Percentiles rank a stretch among this genome's conserved stretches.
phyloP scores from a whole-genome alignment of 2,888 invertebrate species.

The Acronicta leporina region DNA sequence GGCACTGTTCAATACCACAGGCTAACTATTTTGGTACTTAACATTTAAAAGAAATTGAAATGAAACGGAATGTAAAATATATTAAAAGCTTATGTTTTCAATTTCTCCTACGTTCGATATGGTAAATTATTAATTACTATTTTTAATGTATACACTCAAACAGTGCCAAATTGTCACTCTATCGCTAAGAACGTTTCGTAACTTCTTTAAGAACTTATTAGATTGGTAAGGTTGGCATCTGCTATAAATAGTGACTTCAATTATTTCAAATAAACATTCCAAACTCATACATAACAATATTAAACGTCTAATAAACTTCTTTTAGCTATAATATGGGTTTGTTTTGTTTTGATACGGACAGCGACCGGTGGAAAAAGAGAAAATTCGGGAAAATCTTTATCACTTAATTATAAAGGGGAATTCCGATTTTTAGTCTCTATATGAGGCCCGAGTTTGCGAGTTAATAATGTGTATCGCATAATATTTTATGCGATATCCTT shows the following conservation, averaged over 20 bases:
- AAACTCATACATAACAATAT: too few relatives aligned
- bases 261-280: background rate
- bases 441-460: too few relatives aligned
- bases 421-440: too few relatives aligned
- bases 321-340: too few relatives aligned
- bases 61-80: too few relatives aligned
- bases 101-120: slow-evolving; percentile 3
- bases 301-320: too few relatives aligned
- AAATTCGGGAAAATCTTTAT: too few relatives aligned
- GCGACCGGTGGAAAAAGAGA: too few relatives aligned
- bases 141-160: slow-evolving; percentile 10
- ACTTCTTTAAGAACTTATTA: slow-evolving; percentile 7
- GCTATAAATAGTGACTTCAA: slow-evolving; percentile 12
- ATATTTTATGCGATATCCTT: too few relatives aligned
- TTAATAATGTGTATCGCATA: too few relatives aligned
- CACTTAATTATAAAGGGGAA: too few relatives aligned
- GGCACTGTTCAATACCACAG: slow-evolving; percentile 39
- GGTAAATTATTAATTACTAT: slow-evolving; percentile 20
- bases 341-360: too few relatives aligned
- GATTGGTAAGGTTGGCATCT: slow-evolving; percentile 6
- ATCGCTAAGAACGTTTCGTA: slow-evolving; percentile 14
- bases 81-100: background rate
- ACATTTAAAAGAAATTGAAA: slow-evolving; percentile 4
- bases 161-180: slow-evolving; percentile 43
- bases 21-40: slow-evolving; percentile 12